Evolutionary conservation across 2,113 vertebrate genomes (phyloP), one percentile per base, ranked within the genome.

Genomic region (Sylvicapra grimmia): DNA sequence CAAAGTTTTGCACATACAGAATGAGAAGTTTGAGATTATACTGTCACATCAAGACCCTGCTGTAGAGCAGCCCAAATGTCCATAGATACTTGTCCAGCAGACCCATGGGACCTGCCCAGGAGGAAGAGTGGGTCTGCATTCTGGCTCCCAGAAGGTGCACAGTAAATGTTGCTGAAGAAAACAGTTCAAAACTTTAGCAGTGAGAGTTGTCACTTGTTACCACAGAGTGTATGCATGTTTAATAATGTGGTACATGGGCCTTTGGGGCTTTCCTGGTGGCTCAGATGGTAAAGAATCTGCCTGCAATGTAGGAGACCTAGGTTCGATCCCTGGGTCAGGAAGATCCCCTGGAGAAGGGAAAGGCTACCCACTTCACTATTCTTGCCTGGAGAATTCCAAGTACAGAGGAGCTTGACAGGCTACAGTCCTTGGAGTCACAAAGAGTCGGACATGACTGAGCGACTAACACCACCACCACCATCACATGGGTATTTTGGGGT

Each of bases 381-480:
- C n/a, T 75, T 75, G 36, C 68, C 5, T 75, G 18, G 68, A 75
- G 68, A 75, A 75, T 23, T 40, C 19, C 68, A 75, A 25, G 68
- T 4, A 75, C 68, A 75, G 68, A 75, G 4, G 68, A 40, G 36
- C 9, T 75, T 75, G 68, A 40, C 68, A 75, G 68, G 36, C n/a
- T 23, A 6, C 10, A 75, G 68, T 40, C 68, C 68, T 23, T 25
- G 68, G 19, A 19, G 5, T 75, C 36, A 13, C 68, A 75, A 75
- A 40, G 36, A 12, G n/a, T 40, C 1, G 1, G 68, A 13, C 36
- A 36, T 0, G 3, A 40, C n/a, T 72, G 68, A 72, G 19, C 0
- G 5, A 40, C n/a, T 72, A 23, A 12, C 3, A 72, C 68, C 19
- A 40, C n/a, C 19, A 40, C 19, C 65, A 72, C 65, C 65, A 36